Conservation (phyloP, 2,888 invertebrate species). For the Platycnemis pennipes region DNA sequence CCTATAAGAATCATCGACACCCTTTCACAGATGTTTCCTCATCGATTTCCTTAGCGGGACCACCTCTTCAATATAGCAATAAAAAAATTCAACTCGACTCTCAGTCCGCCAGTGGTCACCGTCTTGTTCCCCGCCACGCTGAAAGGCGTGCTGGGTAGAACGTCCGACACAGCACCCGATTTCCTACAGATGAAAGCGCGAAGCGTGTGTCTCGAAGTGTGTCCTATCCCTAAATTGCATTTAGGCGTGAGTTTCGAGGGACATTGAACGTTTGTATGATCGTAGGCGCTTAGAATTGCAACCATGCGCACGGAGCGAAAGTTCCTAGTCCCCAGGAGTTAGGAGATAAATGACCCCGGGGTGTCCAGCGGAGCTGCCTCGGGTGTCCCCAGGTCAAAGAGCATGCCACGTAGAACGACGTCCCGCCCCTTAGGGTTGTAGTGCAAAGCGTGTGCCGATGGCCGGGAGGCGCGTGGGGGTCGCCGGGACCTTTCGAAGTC, state of each 20-base stretch:
- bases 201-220: neutral
- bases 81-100: neutral
- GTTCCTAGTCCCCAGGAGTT: neutral
- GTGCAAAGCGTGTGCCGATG: slow-evolving; percentile 72
- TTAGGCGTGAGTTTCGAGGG: neutral
- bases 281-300: neutral
- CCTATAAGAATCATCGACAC: slow-evolving; percentile 12
- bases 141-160: neutral
- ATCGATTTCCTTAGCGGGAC: slow-evolving; percentile 7
- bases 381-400: neutral
- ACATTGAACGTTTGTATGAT: neutral
- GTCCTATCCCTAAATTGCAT: neutral
- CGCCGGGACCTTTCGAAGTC: slow-evolving; percentile 43
- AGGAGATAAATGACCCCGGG: neutral
- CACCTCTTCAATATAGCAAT: neutral
- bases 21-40: neutral
- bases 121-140: neutral
- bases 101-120: neutral
- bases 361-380: neutral
- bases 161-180: neutral
- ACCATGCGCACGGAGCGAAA: neutral
- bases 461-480: slow-evolving; percentile 76
- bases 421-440: slow-evolving; percentile 74
- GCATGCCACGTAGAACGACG: slow-evolving; percentile 72
- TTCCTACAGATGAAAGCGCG: neutral